A percentile compares a stretch with the other conserved stretches of the same genome.
These are phyloP conservation scores for Eleginops maclovinus DNA, from an alignment of 2,113 vertebrate species.

Conservation along the genomic window DNA sequence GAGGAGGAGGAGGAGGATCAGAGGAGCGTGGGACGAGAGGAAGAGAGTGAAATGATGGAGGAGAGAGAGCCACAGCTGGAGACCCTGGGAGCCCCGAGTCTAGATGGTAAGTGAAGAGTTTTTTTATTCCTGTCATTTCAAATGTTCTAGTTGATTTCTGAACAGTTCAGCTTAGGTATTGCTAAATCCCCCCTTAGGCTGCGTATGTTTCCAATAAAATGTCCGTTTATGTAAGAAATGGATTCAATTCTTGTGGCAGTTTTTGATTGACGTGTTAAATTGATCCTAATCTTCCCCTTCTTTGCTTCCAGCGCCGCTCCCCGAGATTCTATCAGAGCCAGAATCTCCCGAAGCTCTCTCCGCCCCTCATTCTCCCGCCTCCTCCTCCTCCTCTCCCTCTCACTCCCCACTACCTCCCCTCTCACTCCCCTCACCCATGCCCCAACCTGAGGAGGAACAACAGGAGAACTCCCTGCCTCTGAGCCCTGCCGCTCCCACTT, in stretches of 20 bases:
- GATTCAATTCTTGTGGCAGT: neutral
- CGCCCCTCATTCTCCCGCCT: conserved; percentile 58
- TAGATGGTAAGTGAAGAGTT: conserved; percentile 68
- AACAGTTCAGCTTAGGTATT: neutral
- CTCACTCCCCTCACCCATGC: conserved; percentile 73
- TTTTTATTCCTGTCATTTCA: conserved; percentile 8
- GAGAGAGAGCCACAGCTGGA: conserved; percentile 72
- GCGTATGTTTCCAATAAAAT: neutral
- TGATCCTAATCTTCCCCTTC: conserved; percentile 9
- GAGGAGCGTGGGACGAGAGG: conserved; percentile 59
- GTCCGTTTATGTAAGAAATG: neutral
- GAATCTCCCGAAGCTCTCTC: conserved; percentile 72
- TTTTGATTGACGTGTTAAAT: conserved; percentile 7
- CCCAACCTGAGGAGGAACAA: conserved; percentile 79
- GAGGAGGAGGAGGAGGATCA: conserved; percentile 65
- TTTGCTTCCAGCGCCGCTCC: conserved; percentile 63
- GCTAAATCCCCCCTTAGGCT: neutral
- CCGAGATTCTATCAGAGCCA: conserved; percentile 69
- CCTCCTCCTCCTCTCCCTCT: conserved; percentile 65
- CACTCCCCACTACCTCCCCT: conserved; percentile 69
- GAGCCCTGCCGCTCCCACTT: conserved; percentile 57
- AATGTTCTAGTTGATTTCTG: conserved; percentile 19
- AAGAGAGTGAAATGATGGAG: conserved; percentile 62
- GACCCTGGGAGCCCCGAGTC: conserved; percentile 70
- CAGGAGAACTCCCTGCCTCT: conserved; percentile 62